These are phyloP conservation scores for Lethenteron reissneri DNA, from an alignment of 2,113 vertebrate species.

Conservation along the genomic window DNA sequence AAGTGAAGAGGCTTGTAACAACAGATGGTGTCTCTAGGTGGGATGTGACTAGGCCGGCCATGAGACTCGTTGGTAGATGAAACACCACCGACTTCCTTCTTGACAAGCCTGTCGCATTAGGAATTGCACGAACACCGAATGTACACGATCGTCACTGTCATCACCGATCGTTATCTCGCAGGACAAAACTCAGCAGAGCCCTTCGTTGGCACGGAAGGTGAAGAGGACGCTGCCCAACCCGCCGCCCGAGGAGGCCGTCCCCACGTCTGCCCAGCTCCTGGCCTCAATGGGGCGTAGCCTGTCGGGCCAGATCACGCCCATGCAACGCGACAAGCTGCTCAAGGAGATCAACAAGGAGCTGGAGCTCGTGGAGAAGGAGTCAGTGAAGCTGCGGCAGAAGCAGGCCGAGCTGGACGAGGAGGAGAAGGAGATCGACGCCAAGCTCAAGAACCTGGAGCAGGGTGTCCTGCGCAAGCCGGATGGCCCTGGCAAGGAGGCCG, in stretches of 20 bases:
- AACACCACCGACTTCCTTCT: too few species aligned
- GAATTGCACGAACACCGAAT: too few species aligned
- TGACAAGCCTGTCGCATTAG: too few species aligned
- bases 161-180: slow-evolving; percentile 15
- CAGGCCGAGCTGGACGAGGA: slow-evolving; percentile 91
- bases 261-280: slow-evolving; percentile 61
- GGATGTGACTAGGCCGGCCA: too few species aligned
- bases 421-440: slow-evolving; percentile 96
- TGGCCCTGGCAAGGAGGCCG: slow-evolving; percentile 48
- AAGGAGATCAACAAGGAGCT: slow-evolving; percentile 80
- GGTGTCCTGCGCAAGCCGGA: slow-evolving; percentile 50
- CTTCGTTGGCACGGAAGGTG: slow-evolving; percentile 74
- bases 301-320: slow-evolving; percentile 33
- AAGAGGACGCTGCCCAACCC: slow-evolving; percentile 93
- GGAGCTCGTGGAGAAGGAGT: slow-evolving; percentile 83
- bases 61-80: too few species aligned
- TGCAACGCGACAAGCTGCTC: slow-evolving; percentile 62
- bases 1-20: too few species aligned
- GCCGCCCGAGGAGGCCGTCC: slow-evolving; percentile 67
- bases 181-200: slow-evolving; percentile 65
- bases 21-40: too few species aligned
- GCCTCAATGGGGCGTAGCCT: slow-evolving; percentile 31
- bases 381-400: slow-evolving; percentile 85
- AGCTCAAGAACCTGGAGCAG: slow-evolving; percentile 75
- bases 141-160: too few species aligned